These are phyloP conservation scores for Istiophorus platypterus DNA, from an alignment of 2,113 vertebrate species.

Conservation along the genomic window DNA sequence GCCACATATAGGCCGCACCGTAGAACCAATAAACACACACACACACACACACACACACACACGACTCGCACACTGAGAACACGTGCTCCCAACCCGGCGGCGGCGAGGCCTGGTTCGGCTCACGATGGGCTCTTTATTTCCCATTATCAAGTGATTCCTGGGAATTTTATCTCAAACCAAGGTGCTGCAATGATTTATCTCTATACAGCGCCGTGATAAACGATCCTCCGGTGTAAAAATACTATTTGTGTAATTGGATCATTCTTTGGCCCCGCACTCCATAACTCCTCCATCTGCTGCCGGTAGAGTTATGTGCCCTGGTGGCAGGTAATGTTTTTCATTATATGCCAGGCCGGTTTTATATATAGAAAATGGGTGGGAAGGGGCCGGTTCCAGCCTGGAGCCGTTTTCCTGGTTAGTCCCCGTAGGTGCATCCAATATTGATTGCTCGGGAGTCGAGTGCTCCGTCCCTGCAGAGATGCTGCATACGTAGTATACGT, in stretches of 20 bases:
- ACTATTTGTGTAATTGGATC: conserved; percentile 83
- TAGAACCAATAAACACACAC: not conserved
- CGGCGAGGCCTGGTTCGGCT: not conserved
- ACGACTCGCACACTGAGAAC: not conserved
- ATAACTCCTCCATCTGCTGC: conserved; percentile 72
- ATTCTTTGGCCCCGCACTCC: conserved; percentile 67
- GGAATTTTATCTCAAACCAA: conserved; percentile 59
- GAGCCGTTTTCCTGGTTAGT: conserved; percentile 77
- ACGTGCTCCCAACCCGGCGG: conserved; percentile 2
- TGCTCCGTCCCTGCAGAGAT: conserved; percentile 61
- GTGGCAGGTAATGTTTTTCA: conserved; percentile 81
- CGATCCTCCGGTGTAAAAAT: conserved; percentile 65
- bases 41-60: conserved; percentile 5
- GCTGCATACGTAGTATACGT: conserved; percentile 51
- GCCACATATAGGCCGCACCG: not conserved
- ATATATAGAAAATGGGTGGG: conserved; percentile 82
- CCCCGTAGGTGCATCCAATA: conserved; percentile 82
- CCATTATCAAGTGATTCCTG: conserved; percentile 68
- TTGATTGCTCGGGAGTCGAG: conserved; percentile 79
- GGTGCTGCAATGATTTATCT: conserved; percentile 68
- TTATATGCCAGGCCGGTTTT: conserved; percentile 81
- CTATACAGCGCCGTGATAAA: conserved; percentile 56
- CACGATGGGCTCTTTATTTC: conserved; percentile 50
- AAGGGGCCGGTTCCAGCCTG: conserved; percentile 73
- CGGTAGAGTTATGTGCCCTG: conserved; percentile 73